These are phyloP conservation scores for Cerceris rybyensis DNA, from an alignment of 2,888 invertebrate genomes.

Conservation along the genomic window DNA sequence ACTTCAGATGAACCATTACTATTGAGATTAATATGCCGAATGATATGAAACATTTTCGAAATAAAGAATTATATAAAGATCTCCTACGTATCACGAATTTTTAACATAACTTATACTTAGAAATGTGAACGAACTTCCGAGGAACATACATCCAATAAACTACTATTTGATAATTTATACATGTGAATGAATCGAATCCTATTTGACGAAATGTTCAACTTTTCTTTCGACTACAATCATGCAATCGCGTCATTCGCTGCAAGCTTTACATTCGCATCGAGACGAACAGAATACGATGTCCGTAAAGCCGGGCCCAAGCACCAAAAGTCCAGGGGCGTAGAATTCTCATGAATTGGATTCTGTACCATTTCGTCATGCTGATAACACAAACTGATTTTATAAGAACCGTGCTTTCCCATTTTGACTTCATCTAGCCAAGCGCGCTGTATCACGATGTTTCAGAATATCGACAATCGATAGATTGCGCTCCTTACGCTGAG, in stretches of 20 bases:
- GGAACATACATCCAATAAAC: neutral
- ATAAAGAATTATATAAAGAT: no score
- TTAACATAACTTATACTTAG: neutral
- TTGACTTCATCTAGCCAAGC: slow-evolving; percentile 1
- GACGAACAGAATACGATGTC: slow-evolving; percentile 34
- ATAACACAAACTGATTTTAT: neutral
- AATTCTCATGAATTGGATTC: slow-evolving; percentile 23
- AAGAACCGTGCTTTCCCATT: neutral
- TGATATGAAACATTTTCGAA: no score
- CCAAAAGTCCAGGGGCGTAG: slow-evolving; percentile 42
- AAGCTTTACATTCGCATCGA: slow-evolving; percentile 41
- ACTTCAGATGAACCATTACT: no score
- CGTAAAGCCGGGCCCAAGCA: slow-evolving; percentile 25
- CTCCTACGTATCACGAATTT: no score
- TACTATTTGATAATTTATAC: neutral
- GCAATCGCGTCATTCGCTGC: slow-evolving; percentile 18
- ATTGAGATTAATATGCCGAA: no score
- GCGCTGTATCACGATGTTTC: slow-evolving; percentile 21
- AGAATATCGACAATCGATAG: slow-evolving; percentile 53
- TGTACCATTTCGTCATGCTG: slow-evolving; percentile 28
- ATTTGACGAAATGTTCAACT: neutral
- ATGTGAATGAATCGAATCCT: neutral
- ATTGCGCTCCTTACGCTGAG: slow-evolving; percentile 49
- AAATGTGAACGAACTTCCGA: neutral
- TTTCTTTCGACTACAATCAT: slow-evolving; percentile 9